A percentile compares a stretch with the other conserved stretches of the same genome.
Evolutionary conservation across 2,113 vertebrate genomes (phyloP).

Genomic region (Hucho hucho): DNA sequence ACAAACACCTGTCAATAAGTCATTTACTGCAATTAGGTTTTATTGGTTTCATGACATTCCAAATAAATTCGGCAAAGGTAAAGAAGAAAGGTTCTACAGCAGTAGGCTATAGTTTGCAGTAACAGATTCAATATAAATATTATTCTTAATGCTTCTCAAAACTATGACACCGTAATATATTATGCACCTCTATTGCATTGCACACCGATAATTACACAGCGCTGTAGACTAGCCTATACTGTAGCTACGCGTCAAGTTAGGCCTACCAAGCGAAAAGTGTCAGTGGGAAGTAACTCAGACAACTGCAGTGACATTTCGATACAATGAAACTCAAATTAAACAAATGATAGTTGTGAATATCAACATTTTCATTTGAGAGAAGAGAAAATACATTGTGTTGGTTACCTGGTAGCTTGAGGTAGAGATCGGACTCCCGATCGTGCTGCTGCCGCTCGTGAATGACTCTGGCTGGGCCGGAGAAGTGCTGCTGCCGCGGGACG

Average conservation of each 20-base stretch:
- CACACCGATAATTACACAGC: no score
- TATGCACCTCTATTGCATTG: no score
- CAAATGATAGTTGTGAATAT: background rate
- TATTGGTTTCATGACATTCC: background rate
- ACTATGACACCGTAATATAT: no score
- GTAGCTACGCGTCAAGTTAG: conserved; percentile 22
- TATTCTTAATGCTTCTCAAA: no score
- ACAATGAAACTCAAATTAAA: background rate
- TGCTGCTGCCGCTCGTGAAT: conserved; percentile 84
- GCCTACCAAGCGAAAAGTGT: conserved; percentile 14
- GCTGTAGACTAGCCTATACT: no score
- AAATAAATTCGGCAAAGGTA: no score
- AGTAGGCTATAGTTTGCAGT: no score
- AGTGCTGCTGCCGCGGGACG: conserved; percentile 94
- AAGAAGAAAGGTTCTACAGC: no score
- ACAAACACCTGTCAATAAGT: background rate
- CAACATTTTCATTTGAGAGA: background rate
- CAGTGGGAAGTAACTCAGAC: conserved; percentile 15
- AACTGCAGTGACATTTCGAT: background rate
- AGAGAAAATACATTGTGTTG: background rate
- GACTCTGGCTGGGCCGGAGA: conserved; percentile 91
- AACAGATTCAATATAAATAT: no score
- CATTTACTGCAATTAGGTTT: background rate
- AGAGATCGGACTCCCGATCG: conserved; percentile 77
- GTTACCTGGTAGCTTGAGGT: conserved; percentile 88